Evolutionary conservation across 1,140 invertebrate genomes (phyloP).

Genomic region (Cotesia vestalis): DNA sequence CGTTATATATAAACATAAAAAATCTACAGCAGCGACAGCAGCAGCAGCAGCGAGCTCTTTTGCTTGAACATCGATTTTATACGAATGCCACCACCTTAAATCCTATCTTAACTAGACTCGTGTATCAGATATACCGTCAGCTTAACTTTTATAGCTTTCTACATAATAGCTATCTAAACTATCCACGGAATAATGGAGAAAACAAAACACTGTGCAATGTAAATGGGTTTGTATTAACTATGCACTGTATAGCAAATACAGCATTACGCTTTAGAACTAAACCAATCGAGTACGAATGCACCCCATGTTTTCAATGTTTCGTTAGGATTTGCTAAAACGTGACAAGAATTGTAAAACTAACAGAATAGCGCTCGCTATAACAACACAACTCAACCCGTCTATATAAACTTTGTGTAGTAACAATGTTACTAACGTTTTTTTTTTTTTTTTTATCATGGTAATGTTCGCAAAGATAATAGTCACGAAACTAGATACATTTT

Average conservation of each 20-base stretch:
- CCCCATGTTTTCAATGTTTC: not conserved
- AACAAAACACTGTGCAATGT: not conserved
- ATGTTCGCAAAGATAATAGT: not conserved
- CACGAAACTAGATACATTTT: slow-evolving; percentile 9
- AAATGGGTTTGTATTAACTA: not conserved
- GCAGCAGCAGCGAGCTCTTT: not conserved
- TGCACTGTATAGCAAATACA: not conserved
- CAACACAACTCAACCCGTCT: too few relatives aligned
- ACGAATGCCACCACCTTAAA: too few relatives aligned
- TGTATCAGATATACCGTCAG: too few relatives aligned
- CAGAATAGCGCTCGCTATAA: too few relatives aligned
- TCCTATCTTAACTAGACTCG: too few relatives aligned
- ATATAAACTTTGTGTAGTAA: too few relatives aligned
- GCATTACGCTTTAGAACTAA: too few relatives aligned
- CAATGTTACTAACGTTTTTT: too few relatives aligned
- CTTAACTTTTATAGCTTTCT: too few relatives aligned
- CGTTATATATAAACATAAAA: not conserved
- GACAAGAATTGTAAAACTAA: not conserved
- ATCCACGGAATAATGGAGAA: not conserved
- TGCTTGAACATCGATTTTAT: slow-evolving; percentile 3
- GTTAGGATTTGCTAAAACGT: slow-evolving; percentile 3
- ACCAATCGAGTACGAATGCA: too few relatives aligned
- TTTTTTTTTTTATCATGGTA: too few relatives aligned
- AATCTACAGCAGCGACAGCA: not conserved
- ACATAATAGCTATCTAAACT: not conserved